Percentiles rank a stretch among this genome's conserved stretches.
Conservation (phyloP, 2,797 vertebrate genomes). For the Typhlichthys subterraneus region DNA sequence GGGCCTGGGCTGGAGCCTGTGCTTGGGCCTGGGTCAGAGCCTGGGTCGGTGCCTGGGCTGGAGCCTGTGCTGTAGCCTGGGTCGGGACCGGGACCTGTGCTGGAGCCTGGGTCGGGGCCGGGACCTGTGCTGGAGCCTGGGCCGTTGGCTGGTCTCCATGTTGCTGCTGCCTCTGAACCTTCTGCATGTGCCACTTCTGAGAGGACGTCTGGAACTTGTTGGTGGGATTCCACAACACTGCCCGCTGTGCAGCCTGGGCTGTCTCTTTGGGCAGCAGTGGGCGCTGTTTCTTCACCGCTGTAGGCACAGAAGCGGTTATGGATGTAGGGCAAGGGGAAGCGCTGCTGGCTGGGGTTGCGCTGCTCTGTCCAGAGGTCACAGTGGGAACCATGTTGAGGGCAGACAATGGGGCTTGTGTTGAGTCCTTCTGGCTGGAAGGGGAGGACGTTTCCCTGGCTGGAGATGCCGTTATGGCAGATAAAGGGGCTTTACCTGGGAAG, state of each 20-base stretch:
- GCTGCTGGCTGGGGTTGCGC: slow-evolving; percentile 72
- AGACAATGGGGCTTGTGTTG: slow-evolving; percentile 74
- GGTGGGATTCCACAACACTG: slow-evolving; percentile 92
- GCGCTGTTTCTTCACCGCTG: slow-evolving; percentile 92
- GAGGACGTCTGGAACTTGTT: slow-evolving; percentile 94
- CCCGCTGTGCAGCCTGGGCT: slow-evolving; percentile 85
- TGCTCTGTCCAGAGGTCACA: slow-evolving; percentile 65
- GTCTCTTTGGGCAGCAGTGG: slow-evolving; percentile 95
- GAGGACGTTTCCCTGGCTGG: slow-evolving; percentile 75
- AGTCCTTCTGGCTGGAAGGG: slow-evolving; percentile 66
- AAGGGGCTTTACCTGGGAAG: slow-evolving; percentile 82
- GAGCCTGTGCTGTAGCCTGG: neutral
- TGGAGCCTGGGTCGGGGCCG: neutral
- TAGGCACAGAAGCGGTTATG: slow-evolving; percentile 40
- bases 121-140: neutral
- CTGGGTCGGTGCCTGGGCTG: neutral
- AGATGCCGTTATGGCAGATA: slow-evolving; percentile 75
- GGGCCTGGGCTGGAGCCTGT: too few species aligned
- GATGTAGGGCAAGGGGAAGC: slow-evolving; percentile 49
- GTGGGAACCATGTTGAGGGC: slow-evolving; percentile 71
- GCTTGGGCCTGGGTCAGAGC: slow-evolving; percentile 18
- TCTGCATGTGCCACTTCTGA: slow-evolving; percentile 97
- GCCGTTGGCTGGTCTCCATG: slow-evolving; percentile 70
- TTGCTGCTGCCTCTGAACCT: slow-evolving; percentile 89
- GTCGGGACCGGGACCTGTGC: slow-evolving; percentile 43